Evolutionary conservation across 2,113 vertebrate species (phyloP), one percentile per base, ranked within the genome.

Genomic region (Cephalopterus ornatus): DNA sequence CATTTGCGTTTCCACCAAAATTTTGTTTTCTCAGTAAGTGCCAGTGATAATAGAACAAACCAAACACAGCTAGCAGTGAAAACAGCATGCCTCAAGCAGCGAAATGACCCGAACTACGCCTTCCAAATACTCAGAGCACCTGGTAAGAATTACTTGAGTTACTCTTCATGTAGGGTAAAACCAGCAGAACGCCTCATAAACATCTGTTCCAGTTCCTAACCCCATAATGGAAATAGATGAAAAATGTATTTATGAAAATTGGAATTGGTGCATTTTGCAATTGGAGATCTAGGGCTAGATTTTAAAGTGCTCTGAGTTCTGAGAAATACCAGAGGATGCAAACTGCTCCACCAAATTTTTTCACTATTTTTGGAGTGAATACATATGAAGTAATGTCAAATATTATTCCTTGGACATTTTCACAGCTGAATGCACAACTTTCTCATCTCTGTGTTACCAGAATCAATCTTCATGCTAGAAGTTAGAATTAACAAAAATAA

Each of bases 361-460:
- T 79, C 3, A 2, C 22, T 50, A 52, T 62, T 68, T 77, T 68
- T 77, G 22, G 78, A 72, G 24, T 76, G 46, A 84, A 72, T 65
- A 52, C 17, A 37, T 65, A 44, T 9, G 24, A 94, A 90, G 42
- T 18, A 89, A 79, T 52, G 62, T 9, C 41, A 77, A 70, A 86
- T 62, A 79, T 30, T 91, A 91, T 75, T 89, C 61, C 49, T 65
- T 58, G 30, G 52, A 74, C 35, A 56, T 80, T 95, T 95, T 81
- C 84, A 93, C 56, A 84, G 80, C 13, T 87, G 86, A 92, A 62
- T 37, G 52, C 24, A 78, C 73, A 86, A 24, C 56, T 68, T 89
- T 44, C 66, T 91, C 37, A 46, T 56, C 23, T 83, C 39, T 75
- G 24, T 58, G 70, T 75, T 91, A 89, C 93, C 61, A 87, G 58